Conservation (phyloP, 2,113 vertebrate species). For the Lanius ludovicianus region DNA sequence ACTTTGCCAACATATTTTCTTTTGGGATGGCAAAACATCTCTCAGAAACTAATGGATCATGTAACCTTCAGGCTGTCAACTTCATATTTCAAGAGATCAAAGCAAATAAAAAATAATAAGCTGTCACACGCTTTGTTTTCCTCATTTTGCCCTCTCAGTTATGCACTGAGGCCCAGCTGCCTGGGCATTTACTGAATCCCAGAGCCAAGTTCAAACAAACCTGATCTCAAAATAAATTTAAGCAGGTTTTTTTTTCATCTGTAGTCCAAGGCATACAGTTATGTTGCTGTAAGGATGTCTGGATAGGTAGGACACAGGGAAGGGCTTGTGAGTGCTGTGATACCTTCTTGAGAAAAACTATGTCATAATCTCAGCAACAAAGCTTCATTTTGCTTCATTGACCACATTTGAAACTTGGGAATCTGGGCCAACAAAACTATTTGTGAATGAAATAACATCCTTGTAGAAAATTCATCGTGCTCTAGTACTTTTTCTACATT, state of each 20-base stretch:
- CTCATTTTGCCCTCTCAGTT: not conserved
- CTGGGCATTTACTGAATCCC: not conserved
- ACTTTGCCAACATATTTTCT: not conserved
- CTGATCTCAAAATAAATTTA: not conserved
- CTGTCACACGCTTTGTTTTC: not conserved
- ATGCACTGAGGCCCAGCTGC: not conserved
- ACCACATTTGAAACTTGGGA: not conserved
- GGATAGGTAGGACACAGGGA: not conserved
- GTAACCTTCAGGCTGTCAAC: not conserved
- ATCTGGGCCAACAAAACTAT: accelerated
- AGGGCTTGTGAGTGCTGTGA: not conserved
- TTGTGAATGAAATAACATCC: not conserved
- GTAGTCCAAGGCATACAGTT: not conserved
- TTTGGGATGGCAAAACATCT: not conserved
- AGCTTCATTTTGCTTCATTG: not conserved
- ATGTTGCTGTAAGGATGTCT: not conserved
- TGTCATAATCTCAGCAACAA: not conserved
- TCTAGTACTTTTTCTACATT: not conserved
- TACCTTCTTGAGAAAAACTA: not conserved
- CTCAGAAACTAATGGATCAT: not conserved
- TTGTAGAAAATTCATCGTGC: not conserved
- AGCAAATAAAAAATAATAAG: not conserved
- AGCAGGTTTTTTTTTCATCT: not conserved
- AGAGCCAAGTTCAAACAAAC: not conserved
- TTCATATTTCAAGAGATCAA: not conserved